Conservation (phyloP, 23 tunicate species). For the Diplosoma virens region DNA sequence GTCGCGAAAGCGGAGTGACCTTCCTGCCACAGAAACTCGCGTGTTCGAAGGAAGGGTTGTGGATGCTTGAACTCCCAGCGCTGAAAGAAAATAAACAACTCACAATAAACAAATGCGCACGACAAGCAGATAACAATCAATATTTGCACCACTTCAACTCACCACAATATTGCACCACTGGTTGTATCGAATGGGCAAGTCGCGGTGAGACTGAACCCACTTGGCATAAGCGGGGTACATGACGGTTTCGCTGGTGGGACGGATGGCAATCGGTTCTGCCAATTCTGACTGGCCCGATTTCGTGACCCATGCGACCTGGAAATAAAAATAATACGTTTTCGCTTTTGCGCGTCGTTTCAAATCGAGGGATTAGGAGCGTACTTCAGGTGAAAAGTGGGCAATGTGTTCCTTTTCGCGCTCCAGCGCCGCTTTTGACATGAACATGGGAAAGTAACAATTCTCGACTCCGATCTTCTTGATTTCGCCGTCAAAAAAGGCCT, state of each 20-base stretch:
- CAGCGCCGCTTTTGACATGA: slow-evolving; percentile 97
- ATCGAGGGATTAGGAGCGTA: background rate
- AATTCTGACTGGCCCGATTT: slow-evolving; percentile 90
- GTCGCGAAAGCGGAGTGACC: slow-evolving; percentile 95
- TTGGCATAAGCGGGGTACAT: slow-evolving; percentile 99
- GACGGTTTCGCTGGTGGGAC: slow-evolving; percentile 95
- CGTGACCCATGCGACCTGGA: slow-evolving; percentile 99
- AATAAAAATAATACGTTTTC: too few species aligned
- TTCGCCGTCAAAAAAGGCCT: slow-evolving; percentile 82
- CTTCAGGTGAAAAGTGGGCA: slow-evolving; percentile 98
- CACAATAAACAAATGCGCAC: too few species aligned
- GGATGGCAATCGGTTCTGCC: slow-evolving; percentile 92
- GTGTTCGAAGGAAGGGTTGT: slow-evolving; percentile 86
- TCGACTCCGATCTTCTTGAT: slow-evolving; percentile 98
- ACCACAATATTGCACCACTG: slow-evolving; percentile 99
- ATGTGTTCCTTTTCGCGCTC: slow-evolving; percentile 98
- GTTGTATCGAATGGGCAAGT: slow-evolving; percentile 83
- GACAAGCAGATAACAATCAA: too few species aligned
- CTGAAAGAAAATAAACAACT: too few species aligned
- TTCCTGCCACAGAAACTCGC: slow-evolving; percentile 98
- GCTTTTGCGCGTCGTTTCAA: too few species aligned
- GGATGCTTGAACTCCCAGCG: slow-evolving; percentile 99
- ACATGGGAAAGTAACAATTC: slow-evolving; percentile 97
- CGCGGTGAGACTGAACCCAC: slow-evolving; percentile 97
- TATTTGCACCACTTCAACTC: too few species aligned